These are phyloP conservation scores for Knipowitschia caucasica DNA, from an alignment of 2,797 vertebrate genomes.

Conservation along the genomic window DNA sequence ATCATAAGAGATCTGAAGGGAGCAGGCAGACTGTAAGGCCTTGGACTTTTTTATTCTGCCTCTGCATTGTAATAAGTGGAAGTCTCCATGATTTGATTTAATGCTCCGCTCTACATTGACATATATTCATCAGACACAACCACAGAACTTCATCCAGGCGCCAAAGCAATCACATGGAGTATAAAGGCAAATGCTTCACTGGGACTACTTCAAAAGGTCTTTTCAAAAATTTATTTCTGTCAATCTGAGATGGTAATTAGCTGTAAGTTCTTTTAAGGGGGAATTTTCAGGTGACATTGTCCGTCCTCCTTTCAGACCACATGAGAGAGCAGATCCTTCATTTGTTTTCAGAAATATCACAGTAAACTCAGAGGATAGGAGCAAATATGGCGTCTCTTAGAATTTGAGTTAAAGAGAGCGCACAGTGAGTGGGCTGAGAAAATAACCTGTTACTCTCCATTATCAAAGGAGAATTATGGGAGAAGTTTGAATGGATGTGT, in stretches of 20 bases:
- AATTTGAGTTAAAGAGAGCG: not conserved
- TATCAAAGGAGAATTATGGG: not conserved
- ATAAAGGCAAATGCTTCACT: conserved; percentile 60
- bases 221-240: conserved; percentile 66
- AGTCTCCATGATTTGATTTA: conserved; percentile 40
- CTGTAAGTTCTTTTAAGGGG: conserved; percentile 42
- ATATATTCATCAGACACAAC: conserved; percentile 54
- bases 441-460: not conserved
- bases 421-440: not conserved
- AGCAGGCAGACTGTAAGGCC: conserved; percentile 12
- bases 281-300: conserved; percentile 56
- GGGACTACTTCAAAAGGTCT: conserved; percentile 62
- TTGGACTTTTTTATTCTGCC: conserved; percentile 21
- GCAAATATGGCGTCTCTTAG: not conserved
- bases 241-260: conserved; percentile 64
- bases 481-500: not conserved
- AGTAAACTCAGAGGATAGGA: not conserved
- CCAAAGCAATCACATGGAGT: conserved; percentile 60
- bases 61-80: conserved; percentile 32
- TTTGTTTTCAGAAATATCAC: conserved; percentile 13
- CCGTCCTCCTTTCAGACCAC: conserved; percentile 28
- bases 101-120: conserved; percentile 48
- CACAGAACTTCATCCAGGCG: conserved; percentile 51
- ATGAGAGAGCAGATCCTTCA: conserved; percentile 36
- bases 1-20: conserved; percentile 23